Base-by-base conservation (phyloP, 2,888 invertebrate species). In the Netelia inedita region DNA sequence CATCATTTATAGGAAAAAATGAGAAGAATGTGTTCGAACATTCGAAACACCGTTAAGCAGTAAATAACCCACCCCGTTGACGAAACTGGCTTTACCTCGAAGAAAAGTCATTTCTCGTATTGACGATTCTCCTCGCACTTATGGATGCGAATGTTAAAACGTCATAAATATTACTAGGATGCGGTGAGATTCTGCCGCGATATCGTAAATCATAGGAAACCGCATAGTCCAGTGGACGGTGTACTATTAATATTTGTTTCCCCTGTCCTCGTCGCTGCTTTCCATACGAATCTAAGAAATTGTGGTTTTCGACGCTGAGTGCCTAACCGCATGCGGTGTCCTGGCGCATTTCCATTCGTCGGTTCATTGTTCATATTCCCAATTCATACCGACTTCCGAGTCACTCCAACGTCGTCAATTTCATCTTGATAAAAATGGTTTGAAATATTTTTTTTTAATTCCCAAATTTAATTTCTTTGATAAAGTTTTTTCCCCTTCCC, bases 11-110 rank as follows among this genome's bases (percentile, higher is more conserved):
- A 10, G 43, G 1, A 43, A 43, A 46, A 46, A 14, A 14, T 46
- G 46, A 1, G 11, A 46, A 5, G 14, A 46, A 46, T 11, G 14
- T 46, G 2, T 46, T 10, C 11, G 46, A 46, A 1, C 0, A 10
- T 10, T 46, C 46, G 46, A 10, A 11, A 19, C 3, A 65, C 35
- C 46, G 87, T 90, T 86, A 87, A 76, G 85, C 88, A 88, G 89
- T 91, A 91, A 90, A 91, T 91, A 91, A 90, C 91, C 89, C 88
- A 90, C 89, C 90, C 89, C 81, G 66, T 90, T 46, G 46, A 19
- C 23, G n/a, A 61, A 28, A 53, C 50, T 69, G 35, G 35, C 78
- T 35, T 19, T 46, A 28, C 43, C 43, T n/a, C 57, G 16, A 76
- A 66, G 57, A 65, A 23, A 57, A 53, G 69, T 79, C 35, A 71